These are phyloP conservation scores for Fistularia tabacaria DNA, from an alignment of 2,797 vertebrate species.

Conservation along the genomic window DNA sequence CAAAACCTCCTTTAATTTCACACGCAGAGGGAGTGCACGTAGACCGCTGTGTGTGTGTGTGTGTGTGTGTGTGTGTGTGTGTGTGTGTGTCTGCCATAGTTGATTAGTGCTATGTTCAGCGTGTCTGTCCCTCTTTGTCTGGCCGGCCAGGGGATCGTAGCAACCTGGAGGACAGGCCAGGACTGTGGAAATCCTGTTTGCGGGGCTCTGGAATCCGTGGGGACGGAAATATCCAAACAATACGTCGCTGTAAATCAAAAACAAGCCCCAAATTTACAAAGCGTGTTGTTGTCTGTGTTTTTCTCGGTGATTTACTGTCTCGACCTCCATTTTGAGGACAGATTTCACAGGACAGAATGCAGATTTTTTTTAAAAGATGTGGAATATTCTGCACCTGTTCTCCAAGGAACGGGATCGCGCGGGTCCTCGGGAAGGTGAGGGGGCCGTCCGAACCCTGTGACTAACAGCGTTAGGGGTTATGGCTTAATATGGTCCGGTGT, in stretches of 20 bases:
- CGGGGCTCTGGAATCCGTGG: conserved; percentile 58
- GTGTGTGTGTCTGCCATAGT: conserved; percentile 59
- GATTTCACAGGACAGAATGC: background rate
- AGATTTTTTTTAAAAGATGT: background rate
- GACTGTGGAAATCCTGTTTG: conserved; percentile 74
- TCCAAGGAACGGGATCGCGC: background rate
- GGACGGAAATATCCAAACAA: conserved; percentile 3
- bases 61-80: conserved; percentile 20
- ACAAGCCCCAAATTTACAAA: no score
- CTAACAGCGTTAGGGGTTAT: conserved; percentile 53
- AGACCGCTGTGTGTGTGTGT: conserved; percentile 14
- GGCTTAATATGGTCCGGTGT: conserved; percentile 60
- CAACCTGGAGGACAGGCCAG: conserved; percentile 64
- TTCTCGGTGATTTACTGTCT: no score
- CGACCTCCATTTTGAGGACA: background rate
- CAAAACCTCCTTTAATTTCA: conserved; percentile 64
- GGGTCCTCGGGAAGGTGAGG: conserved; percentile 15
- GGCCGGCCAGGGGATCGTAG: conserved; percentile 70
- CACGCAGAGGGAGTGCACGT: conserved; percentile 59
- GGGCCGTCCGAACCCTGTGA: conserved; percentile 36
- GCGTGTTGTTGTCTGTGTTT: background rate
- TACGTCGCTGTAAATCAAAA: background rate
- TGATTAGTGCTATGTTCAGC: conserved; percentile 71
- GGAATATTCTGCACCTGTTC: background rate
- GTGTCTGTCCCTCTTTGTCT: conserved; percentile 74